Conservation (phyloP, 2,797 vertebrate genomes). For the Lutra lutra region DNA sequence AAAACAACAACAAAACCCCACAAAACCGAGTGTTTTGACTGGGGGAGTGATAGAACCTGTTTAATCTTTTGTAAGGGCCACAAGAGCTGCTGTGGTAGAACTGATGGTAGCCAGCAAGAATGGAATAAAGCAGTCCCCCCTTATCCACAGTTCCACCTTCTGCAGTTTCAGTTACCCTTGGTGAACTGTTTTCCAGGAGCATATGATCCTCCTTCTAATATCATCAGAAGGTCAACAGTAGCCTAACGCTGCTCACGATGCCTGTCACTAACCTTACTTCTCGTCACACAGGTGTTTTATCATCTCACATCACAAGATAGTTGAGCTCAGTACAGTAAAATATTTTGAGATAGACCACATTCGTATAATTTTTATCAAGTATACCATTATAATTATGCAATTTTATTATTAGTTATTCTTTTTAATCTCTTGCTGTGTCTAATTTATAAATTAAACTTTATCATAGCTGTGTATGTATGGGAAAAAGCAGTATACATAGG, state of each 20-base stretch:
- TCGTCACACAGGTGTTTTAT: not conserved
- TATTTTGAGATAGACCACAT: not conserved
- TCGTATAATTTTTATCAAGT: not conserved
- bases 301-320: not conserved
- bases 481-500: not conserved
- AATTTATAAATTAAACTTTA: not conserved
- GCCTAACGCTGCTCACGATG: not conserved
- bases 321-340: not conserved
- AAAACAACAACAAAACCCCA: not conserved
- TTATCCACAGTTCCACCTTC: not conserved
- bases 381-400: not conserved
- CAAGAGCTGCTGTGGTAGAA: not conserved
- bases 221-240: not conserved
- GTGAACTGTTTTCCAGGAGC: not conserved
- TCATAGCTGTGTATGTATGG: not conserved
- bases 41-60: not conserved
- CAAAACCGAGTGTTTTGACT: not conserved
- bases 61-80: constrained; percentile 8
- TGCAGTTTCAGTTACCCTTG: not conserved
- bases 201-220: not conserved
- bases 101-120: not conserved
- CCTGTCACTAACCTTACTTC: not conserved
- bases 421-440: not conserved
- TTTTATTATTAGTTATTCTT: not conserved
- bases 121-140: not conserved